Conservation (phyloP, 2,113 vertebrate species). For the Hemichromis elongatus region DNA sequence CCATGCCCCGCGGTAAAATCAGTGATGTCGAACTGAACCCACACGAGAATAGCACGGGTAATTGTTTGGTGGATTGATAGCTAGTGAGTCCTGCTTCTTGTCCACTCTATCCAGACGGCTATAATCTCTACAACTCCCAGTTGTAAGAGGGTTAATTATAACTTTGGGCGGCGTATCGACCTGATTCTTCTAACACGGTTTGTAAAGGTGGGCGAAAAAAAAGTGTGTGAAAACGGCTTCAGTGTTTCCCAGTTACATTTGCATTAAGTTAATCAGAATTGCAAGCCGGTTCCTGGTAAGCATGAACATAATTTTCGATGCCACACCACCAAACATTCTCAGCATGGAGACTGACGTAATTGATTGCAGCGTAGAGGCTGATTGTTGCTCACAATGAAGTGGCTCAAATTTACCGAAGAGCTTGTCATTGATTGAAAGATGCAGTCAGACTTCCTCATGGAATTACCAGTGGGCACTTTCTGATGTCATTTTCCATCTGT, state of each 20-base stretch:
- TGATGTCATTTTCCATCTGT: neutral
- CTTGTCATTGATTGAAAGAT: slow-evolving; percentile 5
- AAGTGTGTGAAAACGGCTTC: neutral
- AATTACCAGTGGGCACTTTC: neutral
- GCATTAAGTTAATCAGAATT: neutral
- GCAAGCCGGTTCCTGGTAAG: neutral
- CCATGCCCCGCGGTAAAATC: neutral
- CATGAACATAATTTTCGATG: neutral
- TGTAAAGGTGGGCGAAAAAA: neutral
- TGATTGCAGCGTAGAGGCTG: neutral
- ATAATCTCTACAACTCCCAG: neutral
- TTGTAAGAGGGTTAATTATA: neutral
- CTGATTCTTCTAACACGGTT: neutral
- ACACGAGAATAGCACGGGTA: neutral
- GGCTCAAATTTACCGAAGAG: neutral
- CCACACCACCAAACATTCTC: neutral
- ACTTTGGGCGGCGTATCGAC: no score
- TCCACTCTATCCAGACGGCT: neutral
- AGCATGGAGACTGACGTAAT: neutral
- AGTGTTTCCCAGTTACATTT: neutral
- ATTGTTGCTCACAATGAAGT: slow-evolving; percentile 16
- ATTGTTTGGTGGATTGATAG: neutral
- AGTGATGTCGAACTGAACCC: neutral
- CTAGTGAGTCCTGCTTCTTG: neutral
- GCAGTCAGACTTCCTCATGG: neutral